Evolutionary conservation across 2,888 invertebrate species (phyloP), one percentile per base, ranked within the genome.

Genomic region (Gymnosoma rotundatum): DNA sequence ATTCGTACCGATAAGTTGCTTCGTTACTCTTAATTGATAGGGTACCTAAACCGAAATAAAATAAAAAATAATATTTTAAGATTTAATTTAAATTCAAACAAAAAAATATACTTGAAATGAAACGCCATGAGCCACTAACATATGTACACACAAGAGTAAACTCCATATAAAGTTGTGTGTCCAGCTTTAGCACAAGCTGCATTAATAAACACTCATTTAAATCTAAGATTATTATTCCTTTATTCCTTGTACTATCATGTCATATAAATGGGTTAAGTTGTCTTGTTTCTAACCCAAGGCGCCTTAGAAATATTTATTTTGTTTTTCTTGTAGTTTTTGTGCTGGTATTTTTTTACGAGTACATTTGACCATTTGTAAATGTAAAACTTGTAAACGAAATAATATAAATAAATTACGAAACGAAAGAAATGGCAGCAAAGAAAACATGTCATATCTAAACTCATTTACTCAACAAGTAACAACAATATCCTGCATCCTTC

Each of bases 221-320:
- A 61, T 63, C 12, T 63, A 50, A 69, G 75, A 45, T 58, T 52
- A 63, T 75, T 63, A 32, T 36, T 32, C 63, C 61, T 76, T 32
- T 63, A 32, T 36, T 42, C 63, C 61, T 76, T 32, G 8, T 52
- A 45, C 58, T 60, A 66, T 63, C 63, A 70, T 75, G 75, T 81
- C 56, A 73, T 42, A 73, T 73, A 83, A 83, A 83, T 80, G 81
- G 84, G 84, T 84, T 84, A 81, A 81, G 81, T 84, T 84, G 74
- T 83, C 84, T 70, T 81, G 69, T 78, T 73, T 52, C 48, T 81
- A 81, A 81, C 81, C 81, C 69, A 70, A 84, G 84, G 84, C 84
- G 81, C 84, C 84, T 81, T 81, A 70, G 63, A 69, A 63, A 63
- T 75, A 75, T 74, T 61, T 63, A 56, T 75, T 60, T 52, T 73